A percentile compares a stretch with the other conserved stretches of the same genome.
Conservation (phyloP, 2,113 vertebrate species). For the Vimba vimba region DNA sequence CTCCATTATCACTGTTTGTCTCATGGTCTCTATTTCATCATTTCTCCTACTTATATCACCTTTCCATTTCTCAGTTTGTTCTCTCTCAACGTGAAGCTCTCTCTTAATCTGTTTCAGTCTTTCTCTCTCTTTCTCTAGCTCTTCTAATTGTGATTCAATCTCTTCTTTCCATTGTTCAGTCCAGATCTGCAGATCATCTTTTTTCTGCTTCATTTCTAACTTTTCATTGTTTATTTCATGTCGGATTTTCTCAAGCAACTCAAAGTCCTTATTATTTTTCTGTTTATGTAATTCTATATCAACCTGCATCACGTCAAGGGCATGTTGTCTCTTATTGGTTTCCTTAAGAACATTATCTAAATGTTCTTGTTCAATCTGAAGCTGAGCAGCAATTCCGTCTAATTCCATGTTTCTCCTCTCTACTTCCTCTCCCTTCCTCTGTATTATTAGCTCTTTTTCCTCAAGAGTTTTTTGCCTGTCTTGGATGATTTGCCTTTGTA, state of each 20-base stretch:
- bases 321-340: neutral
- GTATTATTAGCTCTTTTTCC: conserved; percentile 13
- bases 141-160: neutral
- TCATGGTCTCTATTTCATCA: conserved; percentile 12
- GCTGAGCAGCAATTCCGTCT: neutral
- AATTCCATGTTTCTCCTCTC: neutral
- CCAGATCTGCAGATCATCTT: conserved; percentile 9
- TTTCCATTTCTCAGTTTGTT: conserved; percentile 21
- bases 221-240: conserved; percentile 3
- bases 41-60: neutral
- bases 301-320: neutral
- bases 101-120: neutral
- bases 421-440: conserved; percentile 5
- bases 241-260: conserved; percentile 10
- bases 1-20: neutral
- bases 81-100: conserved; percentile 1
- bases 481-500: conserved; percentile 20
- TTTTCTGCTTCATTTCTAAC: neutral
- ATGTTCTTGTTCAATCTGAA: conserved; percentile 29
- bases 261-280: neutral
- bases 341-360: conserved; percentile 12
- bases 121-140: conserved; percentile 21
- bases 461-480: conserved; percentile 11
- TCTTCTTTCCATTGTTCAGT: neutral
- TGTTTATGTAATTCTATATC: conserved; percentile 20